A percentile compares a stretch with the other conserved stretches of the same genome.
phyloP scores from a whole-genome alignment of 2,797 vertebrate genomes.

The Rhynchotus rufescens region DNA sequence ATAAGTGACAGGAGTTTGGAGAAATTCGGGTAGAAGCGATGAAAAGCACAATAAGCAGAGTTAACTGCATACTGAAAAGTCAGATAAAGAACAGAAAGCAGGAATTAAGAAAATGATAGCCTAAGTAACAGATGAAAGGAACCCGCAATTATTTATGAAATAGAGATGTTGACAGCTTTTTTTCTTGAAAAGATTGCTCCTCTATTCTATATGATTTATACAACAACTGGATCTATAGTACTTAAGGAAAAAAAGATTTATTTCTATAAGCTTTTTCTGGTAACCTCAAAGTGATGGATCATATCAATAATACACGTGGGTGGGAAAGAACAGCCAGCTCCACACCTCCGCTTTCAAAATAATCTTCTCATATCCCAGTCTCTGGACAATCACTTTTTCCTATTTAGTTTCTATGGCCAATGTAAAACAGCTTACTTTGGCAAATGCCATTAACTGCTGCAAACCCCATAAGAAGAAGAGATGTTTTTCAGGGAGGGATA shows the following conservation, averaged over 20 bases:
- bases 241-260: not conserved
- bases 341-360: not conserved
- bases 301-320: not conserved
- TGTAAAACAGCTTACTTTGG: not conserved
- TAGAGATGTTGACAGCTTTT: slow-evolving; percentile 57
- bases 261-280: slow-evolving; percentile 6
- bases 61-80: slow-evolving; percentile 8
- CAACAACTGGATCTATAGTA: slow-evolving; percentile 32
- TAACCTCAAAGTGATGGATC: not conserved
- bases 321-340: accelerated
- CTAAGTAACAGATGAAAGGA: slow-evolving; percentile 64
- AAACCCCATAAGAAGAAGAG: not conserved
- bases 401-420: not conserved
- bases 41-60: slow-evolving; percentile 42
- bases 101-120: slow-evolving; percentile 70
- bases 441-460: not conserved
- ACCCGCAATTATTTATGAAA: slow-evolving; percentile 67
- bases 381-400: not conserved
- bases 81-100: slow-evolving; percentile 46
- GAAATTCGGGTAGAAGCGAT: slow-evolving; percentile 39
- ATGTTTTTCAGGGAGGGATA: not conserved
- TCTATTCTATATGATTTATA: slow-evolving; percentile 28
- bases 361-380: not conserved
- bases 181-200: slow-evolving; percentile 39
- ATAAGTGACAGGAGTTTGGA: slow-evolving; percentile 51